Evolutionary conservation across 2,888 invertebrate species (phyloP), one percentile per base, ranked within the genome.

Genomic region (Drosophila ustulata): DNA sequence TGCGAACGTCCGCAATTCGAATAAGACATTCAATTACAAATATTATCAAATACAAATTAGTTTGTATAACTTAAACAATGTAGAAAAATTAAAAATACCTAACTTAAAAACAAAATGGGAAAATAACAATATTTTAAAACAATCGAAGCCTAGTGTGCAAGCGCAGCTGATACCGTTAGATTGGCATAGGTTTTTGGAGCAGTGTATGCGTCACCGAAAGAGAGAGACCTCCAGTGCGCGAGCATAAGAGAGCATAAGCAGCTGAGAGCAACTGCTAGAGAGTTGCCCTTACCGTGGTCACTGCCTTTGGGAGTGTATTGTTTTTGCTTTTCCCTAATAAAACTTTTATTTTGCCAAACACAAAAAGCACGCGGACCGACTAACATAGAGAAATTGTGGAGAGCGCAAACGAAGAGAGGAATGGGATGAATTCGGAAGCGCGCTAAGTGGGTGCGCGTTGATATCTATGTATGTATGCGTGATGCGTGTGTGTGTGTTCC

Each of bases 321-420:
- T 34, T 43, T 51, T 56, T 51, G 49, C 55, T 46, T 26, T 53
- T 76, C 59, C 63, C 41, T 57, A 55, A 64, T 70, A 80, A 67
- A 78, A 82, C 46, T 85, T 82, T 73, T 85, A 71, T 84, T 85
- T 82, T 70, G 47, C 46, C 63, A 80, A 82, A 80, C 63, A 74
- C 74, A 88, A 82, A 75, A 74, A 70, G 71, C 62, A 71, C 67
- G 74, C 82, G 70, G 71, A 45, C 57, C 52, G 63, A 57, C 64
- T 46, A 49, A 50, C 62, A 59, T 51, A 52, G 63, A 32, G 45
- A 28, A 28, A 50, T 43, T 9, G n/a, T 37, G 30, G 25, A 13
- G 65, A 41, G 62, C 39, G 9, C 39, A n/a, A n/a, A 18, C 25
- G 9, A 23, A 18, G 28, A 13, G 34, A 46, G 25, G 45, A 13